Percentiles rank a stretch among this genome's conserved stretches.
These are phyloP conservation scores for Zaprionus ghesquierei DNA, from an alignment of 1,140 invertebrate species.

Conservation along the genomic window DNA sequence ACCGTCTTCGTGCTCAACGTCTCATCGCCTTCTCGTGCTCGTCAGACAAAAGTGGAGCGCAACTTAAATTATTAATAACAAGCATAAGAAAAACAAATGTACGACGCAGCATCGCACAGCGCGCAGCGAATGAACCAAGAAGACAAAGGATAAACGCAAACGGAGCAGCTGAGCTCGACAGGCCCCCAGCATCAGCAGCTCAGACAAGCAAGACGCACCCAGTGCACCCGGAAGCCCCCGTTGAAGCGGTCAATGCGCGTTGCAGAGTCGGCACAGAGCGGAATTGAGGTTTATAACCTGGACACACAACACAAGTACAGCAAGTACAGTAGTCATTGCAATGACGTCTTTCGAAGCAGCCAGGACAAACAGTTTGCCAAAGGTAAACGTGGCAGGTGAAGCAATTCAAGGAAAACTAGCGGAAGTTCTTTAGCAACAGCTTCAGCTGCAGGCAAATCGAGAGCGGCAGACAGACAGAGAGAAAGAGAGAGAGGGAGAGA, in stretches of 20 bases:
- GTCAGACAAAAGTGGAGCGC: constrained; percentile 60
- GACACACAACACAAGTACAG: constrained; percentile 8
- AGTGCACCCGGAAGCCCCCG: constrained; percentile 21
- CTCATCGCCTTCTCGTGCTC: constrained; percentile 37
- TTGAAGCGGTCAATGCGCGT: constrained; percentile 13
- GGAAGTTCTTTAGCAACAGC: constrained; percentile 26
- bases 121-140: constrained; percentile 49
- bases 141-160: constrained; percentile 53
- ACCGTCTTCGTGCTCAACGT: constrained; percentile 10
- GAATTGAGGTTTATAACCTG: constrained; percentile 42
- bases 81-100: constrained; percentile 78
- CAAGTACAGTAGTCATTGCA: constrained; percentile 9
- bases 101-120: constrained; percentile 6
- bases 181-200: not conserved
- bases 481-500: not conserved
- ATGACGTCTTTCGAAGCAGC: not conserved
- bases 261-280: not conserved
- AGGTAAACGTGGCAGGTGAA: not conserved
- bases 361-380: not conserved
- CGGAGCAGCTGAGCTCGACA: constrained; percentile 19
- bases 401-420: constrained; percentile 3
- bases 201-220: not conserved
- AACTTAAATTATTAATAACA: constrained; percentile 79
- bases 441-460: constrained; percentile 4
- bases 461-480: not conserved